Percentiles rank a stretch among this genome's conserved stretches.
Evolutionary conservation across 2,888 invertebrate species (phyloP).

Genomic region (Epirrhoe alternata): DNA sequence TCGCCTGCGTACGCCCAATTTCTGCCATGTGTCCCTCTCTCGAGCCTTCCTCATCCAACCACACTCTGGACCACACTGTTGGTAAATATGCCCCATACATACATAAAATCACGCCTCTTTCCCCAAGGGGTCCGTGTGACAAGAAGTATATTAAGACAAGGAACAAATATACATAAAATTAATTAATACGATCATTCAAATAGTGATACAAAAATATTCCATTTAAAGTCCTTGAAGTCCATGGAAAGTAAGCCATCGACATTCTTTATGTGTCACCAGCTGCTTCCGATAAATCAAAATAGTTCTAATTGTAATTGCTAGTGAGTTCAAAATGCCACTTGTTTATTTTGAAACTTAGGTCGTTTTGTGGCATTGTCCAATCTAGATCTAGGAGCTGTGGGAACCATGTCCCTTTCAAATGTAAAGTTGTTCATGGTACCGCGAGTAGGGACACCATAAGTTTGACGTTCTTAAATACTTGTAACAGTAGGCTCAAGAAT

Average conservation of each 20-base stretch:
- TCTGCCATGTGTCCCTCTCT: too few species aligned
- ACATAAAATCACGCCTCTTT: too few species aligned
- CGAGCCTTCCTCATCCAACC: too few species aligned
- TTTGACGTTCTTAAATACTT: neutral
- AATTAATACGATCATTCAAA: constrained; percentile 5
- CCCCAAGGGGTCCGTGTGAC: too few species aligned
- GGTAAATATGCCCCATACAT: too few species aligned
- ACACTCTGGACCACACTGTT: too few species aligned
- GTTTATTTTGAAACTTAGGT: constrained; percentile 28
- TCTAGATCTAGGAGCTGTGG: constrained; percentile 72
- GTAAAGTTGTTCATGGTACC: constrained; percentile 60
- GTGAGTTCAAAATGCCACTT: constrained; percentile 36
- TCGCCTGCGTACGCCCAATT: too few species aligned
- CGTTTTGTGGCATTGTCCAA: constrained; percentile 42
- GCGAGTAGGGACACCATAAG: constrained; percentile 33
- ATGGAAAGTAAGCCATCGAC: constrained; percentile 71
- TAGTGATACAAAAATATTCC: constrained; percentile 21
- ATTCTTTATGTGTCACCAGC: constrained; percentile 63
- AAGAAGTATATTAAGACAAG: too few species aligned
- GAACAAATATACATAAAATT: neutral
- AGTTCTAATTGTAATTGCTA: constrained; percentile 21
- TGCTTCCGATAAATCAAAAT: constrained; percentile 32
- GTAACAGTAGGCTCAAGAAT: neutral
- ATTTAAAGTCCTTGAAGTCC: constrained; percentile 58
- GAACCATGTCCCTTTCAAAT: constrained; percentile 78